Evolutionary conservation across 1,140 invertebrate species (phyloP), one percentile per base, ranked within the genome.

Genomic region (Drosophila nebulosa): DNA sequence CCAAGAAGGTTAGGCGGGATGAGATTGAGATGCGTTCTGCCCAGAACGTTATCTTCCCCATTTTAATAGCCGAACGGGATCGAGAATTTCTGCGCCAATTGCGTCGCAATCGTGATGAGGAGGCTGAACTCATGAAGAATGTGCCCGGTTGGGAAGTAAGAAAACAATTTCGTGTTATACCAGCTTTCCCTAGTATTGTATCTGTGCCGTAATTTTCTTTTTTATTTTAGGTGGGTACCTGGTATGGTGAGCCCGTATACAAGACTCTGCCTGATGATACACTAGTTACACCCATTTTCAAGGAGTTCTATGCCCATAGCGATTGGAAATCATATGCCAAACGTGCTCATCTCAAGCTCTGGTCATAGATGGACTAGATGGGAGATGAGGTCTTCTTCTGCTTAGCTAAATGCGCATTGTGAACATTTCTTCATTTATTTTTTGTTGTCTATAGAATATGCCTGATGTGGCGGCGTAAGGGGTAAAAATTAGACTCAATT

Each of bases 71-170:
- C 5, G 97, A 98, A 92, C 93, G 94, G 74, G 96, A 98, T 90
- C 92, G 97, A 74, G 94, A 94, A 92, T 97, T 94, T 79, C 91
- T 99, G 84, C 97, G 96, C 78, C 95, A 97, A 83, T 59, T 97
- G 2, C 93, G 95, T 57, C 93, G 93, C 51, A 97, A 97, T 92
- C 93, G 96, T 14, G 96, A 98, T 56, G 95, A 95, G 62, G 97
- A 99, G 92, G 93, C 93, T 42, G 94, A 96, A 65, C 92, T 98
- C 7, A 98, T 98, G 97, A 94, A 94, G 64, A 94, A 98, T 91
- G 96, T 97, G 3, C 95, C 95, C 64, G 96, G 96, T 78, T 98
- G 97, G 97, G 94, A 95, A 92, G 93, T 90, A 63, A 63, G 18
- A 1, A 14, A 10, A 22, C 26, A n/a, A n/a, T 27, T 18, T 4